These are phyloP conservation scores for Megalops atlanticus DNA, from an alignment of 2,113 vertebrate genomes.

Conservation along the genomic window DNA sequence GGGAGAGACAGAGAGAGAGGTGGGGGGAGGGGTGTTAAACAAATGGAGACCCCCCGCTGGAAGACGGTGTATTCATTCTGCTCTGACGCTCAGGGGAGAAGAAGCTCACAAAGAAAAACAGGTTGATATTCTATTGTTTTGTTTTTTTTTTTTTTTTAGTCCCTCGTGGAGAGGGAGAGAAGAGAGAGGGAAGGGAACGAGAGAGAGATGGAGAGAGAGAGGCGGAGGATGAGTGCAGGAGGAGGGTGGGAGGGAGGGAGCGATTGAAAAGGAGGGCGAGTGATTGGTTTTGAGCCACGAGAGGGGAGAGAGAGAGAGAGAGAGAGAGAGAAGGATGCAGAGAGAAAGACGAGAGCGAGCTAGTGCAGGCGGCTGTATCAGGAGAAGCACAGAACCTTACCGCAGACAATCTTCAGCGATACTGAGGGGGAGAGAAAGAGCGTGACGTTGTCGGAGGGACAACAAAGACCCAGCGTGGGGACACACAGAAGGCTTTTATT, in stretches of 20 bases:
- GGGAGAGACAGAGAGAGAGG: neutral
- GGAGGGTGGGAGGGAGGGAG: neutral
- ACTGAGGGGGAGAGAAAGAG: conserved; percentile 37
- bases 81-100: neutral
- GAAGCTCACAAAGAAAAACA: neutral
- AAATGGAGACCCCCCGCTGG: neutral
- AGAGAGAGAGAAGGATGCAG: conserved; percentile 49
- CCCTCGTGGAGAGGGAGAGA: too few species aligned
- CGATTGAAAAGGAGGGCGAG: neutral
- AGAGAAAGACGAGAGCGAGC: conserved; percentile 37
- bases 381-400: conserved; percentile 79
- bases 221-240: neutral
- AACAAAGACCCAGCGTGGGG: neutral
- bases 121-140: neutral
- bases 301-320: conserved; percentile 11
- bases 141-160: neutral
- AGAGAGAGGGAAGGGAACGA: too few species aligned
- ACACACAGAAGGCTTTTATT: neutral
- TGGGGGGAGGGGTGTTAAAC: neutral
- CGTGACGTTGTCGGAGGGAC: neutral
- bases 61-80: neutral
- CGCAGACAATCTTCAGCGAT: conserved; percentile 80
- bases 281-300: too few species aligned
- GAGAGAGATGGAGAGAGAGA: neutral
- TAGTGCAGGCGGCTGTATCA: conserved; percentile 53